Evolutionary conservation across 2,888 invertebrate genomes (phyloP).

Genomic region (Bellardia pandia): DNA sequence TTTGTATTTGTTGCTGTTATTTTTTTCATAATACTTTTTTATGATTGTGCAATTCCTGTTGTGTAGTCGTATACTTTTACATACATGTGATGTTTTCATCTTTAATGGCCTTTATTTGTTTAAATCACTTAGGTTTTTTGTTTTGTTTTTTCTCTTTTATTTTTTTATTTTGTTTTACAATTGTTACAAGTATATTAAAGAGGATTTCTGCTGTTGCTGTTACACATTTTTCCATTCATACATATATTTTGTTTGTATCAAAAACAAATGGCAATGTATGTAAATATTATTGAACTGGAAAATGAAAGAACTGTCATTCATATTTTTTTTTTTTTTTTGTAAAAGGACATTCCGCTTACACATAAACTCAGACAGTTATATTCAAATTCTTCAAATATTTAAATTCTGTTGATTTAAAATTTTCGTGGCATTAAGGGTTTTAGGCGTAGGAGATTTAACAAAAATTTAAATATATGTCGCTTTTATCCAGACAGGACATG

Average conservation of each 20-base stretch:
- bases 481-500: neutral
- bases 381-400: neutral
- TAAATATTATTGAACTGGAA: conserved; percentile 56
- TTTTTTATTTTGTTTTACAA: neutral
- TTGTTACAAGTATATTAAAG: conserved; percentile 25
- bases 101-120: conserved; percentile 30
- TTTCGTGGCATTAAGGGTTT: neutral
- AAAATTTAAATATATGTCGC: neutral
- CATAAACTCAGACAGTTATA: neutral
- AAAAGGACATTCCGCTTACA: neutral
- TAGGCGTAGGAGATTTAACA: conserved; percentile 11
- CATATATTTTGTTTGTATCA: neutral
- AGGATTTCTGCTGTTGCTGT: neutral
- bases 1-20: neutral
- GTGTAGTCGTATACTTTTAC: neutral
- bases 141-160: neutral
- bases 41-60: neutral
- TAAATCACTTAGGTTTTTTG: neutral
- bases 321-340: conserved; percentile 11
- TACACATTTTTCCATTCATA: conserved; percentile 17
- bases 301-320: conserved; percentile 33
- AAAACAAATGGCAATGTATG: neutral
- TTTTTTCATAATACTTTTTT: neutral
- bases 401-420: conserved; percentile 15
- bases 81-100: conserved; percentile 35